Percentiles rank a stretch among this genome's conserved stretches.
Evolutionary conservation across 2,113 vertebrate species (phyloP).

Genomic region (Anolis sagrei): DNA sequence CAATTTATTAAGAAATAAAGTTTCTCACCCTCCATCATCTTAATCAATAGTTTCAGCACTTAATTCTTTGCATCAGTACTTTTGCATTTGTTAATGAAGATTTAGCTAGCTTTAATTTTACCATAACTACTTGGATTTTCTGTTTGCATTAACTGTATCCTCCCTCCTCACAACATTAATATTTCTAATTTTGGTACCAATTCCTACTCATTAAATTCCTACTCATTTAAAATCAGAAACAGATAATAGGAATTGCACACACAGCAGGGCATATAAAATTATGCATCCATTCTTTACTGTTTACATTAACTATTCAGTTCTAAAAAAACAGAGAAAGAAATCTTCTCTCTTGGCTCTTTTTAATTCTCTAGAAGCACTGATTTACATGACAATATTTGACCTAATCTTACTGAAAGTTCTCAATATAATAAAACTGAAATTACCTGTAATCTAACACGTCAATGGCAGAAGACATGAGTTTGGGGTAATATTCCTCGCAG

Average conservation of each 20-base stretch:
- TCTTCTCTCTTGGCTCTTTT: neutral
- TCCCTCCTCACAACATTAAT: neutral
- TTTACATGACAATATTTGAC: neutral
- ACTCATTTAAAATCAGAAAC: constrained; percentile 4
- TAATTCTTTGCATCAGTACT: too few relatives aligned
- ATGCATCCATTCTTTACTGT: neutral
- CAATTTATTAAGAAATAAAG: neutral
- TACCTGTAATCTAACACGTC: constrained; percentile 78
- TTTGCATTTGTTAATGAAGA: too few relatives aligned
- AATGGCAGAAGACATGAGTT: constrained; percentile 76
- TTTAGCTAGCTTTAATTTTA: neutral
- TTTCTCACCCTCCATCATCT: neutral
- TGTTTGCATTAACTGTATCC: neutral
- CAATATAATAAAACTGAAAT: constrained; percentile 12
- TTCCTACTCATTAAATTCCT: neutral
- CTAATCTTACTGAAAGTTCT: accelerated
- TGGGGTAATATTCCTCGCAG: constrained; percentile 74
- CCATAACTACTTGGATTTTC: neutral
- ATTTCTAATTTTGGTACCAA: too few relatives aligned
- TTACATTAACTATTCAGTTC: neutral
- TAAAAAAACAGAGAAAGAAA: neutral
- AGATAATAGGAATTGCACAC: neutral
- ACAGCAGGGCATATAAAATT: neutral
- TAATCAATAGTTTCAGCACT: neutral
- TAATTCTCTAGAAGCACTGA: neutral